Base-by-base conservation (phyloP, 2,797 vertebrate species). In the Bucorvus abyssinicus region DNA sequence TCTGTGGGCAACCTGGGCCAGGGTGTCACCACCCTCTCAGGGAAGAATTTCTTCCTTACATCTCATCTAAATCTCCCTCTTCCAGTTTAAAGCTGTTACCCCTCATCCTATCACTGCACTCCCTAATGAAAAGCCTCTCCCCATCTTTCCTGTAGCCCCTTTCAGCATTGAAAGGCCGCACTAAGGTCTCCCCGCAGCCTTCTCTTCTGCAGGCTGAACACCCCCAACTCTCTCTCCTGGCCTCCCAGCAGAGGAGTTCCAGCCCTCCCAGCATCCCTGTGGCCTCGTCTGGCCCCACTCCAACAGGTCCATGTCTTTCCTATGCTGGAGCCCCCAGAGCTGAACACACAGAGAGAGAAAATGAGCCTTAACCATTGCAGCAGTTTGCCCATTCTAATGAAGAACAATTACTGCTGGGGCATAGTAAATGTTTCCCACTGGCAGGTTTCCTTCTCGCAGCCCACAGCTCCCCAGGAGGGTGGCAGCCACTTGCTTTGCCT, bases 401-500 rank as follows among this genome's bases (percentile, higher is more conserved):
- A 76, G 79, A 87, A n/a, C 50, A 59, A 47, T 74, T 56, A 67
- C 76, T 55, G 52, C 76, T 88, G 86, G 67, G 65, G 24, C 67
- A 32, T 3, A 40, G 77, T 84, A 60, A 90, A 50, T 57, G 73
- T 77, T 92, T 90, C 80, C 81, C 36, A 1, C 50, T 27, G 78
- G 69, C 80, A 67, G 18, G 21, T 38, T 55, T 77, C 78, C 85
- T 87, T 38, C 76, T 81, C 3, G 2, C 75, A 93, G 83, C 90
- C 90, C 73, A 60, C 68, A 79, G 82, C 80, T 91, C 84, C 42
- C 64, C 7, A 1, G 40, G 42, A 89, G 77, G 50, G 73, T 74
- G 86, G 77, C 77, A 92, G 87, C 84, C 87, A 53, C 90, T 90
- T 61, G 59, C 88, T 93, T 36, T 87, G 59, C 86, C 78, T 32